Evolutionary conservation across 2,113 vertebrate species (phyloP).

Genomic region (Pandion haliaetus): DNA sequence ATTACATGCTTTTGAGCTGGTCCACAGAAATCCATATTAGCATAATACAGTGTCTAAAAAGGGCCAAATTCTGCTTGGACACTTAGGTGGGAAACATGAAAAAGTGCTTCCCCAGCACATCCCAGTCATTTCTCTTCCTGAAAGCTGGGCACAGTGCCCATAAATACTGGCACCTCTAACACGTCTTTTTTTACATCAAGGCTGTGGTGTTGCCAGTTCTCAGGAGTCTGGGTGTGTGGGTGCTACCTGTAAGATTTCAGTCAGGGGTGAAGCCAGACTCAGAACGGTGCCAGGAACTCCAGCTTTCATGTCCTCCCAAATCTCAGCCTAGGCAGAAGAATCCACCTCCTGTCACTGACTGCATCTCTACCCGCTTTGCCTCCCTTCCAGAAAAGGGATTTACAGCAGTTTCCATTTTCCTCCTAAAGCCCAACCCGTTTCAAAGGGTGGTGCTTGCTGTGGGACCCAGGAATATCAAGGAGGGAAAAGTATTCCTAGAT

Average conservation of each 20-base stretch:
- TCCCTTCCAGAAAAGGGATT: neutral
- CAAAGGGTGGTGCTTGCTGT: neutral
- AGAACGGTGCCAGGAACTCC: neutral
- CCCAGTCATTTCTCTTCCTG: neutral
- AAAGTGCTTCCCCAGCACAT: fast-evolving
- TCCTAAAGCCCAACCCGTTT: neutral
- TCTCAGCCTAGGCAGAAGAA: neutral
- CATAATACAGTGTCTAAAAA: neutral
- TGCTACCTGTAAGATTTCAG: neutral
- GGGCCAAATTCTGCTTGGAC: neutral
- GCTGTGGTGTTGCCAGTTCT: neutral
- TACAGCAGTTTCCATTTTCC: neutral
- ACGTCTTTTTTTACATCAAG: neutral
- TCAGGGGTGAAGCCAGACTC: neutral
- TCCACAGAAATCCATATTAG: neutral
- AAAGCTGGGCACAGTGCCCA: neutral
- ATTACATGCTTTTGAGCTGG: neutral
- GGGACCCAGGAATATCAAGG: neutral
- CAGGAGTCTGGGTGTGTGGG: too few relatives aligned
- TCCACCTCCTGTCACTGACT: neutral
- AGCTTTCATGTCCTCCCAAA: neutral
- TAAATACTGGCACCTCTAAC: neutral
- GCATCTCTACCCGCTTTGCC: neutral
- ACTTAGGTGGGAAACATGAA: neutral
- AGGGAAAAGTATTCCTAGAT: neutral